Evolutionary conservation across 2,797 vertebrate species (phyloP), one percentile per base, ranked within the genome.

Genomic region (Pterois miles): DNA sequence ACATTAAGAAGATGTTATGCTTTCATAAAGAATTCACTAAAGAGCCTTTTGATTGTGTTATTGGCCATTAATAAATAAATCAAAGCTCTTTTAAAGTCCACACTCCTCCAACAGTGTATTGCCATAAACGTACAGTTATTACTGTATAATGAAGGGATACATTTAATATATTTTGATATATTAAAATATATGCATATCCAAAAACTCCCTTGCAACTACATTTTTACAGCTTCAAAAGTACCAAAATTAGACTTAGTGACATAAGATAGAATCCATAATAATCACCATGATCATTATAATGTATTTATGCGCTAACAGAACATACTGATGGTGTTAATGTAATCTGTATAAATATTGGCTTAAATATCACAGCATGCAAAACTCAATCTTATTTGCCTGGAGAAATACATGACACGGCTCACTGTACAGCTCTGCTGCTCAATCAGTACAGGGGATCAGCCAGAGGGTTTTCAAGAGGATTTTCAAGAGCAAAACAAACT

Each of bases 401-500:
- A 66, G 34, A 60, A 63, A 71, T 63, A 64, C 40, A 52, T 4
- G 5, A 59, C 22, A n/a, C 23, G 40, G 22, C 25, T 71, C 34
- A 3, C 53, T 59, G 34, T 13, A 33, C 25, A 54, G 11, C 36
- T 76, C 46, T 34, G 20, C 22, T 48, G 43, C 48, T 81, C 40
- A 66, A 54, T 71, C 60, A 83, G 38, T 72, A 40, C 50, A 69
- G 33, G 12, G 46, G 50, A 75, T 67, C 33, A 81, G 52, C 25
- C 6, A 10, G 46, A 63, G 10, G 27, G 60, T 40, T 66, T 84
- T 86, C 76, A 74, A 82, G 68, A 68, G 66, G 50, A 50, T 54
- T 78, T 82, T 81, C 53, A 57, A 79, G 31, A 82, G 72, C 46
- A 70, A 68, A 80, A 71, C 40, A 71, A 77, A 77, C 43, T 40